A percentile compares a stretch with the other conserved stretches of the same genome.
phyloP scores from a whole-genome alignment of 2,888 invertebrate species.

The Rotaria socialis region DNA sequence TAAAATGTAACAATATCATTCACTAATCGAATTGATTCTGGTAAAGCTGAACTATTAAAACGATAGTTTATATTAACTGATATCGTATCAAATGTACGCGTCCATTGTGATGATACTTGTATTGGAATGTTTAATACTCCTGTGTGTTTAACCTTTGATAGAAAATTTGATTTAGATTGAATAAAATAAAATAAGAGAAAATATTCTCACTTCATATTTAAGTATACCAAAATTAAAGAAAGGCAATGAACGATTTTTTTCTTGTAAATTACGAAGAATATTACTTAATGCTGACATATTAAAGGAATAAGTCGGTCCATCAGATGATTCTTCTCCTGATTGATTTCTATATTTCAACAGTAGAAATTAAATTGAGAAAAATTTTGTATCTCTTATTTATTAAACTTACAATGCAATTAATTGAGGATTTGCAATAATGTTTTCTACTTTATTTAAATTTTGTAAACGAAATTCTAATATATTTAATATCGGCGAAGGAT shows the following conservation, averaged over 20 bases:
- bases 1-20: background rate
- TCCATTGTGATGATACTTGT: conserved; percentile 27
- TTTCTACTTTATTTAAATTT: conserved; percentile 18
- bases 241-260: background rate
- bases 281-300: background rate
- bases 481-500: background rate
- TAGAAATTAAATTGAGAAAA: background rate
- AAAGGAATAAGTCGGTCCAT: background rate
- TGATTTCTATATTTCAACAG: background rate
- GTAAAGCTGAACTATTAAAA: conserved; percentile 6
- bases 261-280: conserved; percentile 20
- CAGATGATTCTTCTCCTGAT: background rate
- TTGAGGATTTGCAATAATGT: conserved; percentile 1
- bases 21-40: background rate
- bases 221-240: conserved; percentile 13
- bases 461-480: conserved; percentile 17
- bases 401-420: background rate
- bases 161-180: background rate
- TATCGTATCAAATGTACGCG: conserved; percentile 24
- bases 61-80: conserved; percentile 6
- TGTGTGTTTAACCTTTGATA: background rate
- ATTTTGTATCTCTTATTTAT: background rate
- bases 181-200: background rate
- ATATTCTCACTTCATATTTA: conserved; percentile 9
- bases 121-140: background rate